Evolutionary conservation across 2,797 vertebrate species (phyloP).

Genomic region (Tolypeutes matacus): DNA sequence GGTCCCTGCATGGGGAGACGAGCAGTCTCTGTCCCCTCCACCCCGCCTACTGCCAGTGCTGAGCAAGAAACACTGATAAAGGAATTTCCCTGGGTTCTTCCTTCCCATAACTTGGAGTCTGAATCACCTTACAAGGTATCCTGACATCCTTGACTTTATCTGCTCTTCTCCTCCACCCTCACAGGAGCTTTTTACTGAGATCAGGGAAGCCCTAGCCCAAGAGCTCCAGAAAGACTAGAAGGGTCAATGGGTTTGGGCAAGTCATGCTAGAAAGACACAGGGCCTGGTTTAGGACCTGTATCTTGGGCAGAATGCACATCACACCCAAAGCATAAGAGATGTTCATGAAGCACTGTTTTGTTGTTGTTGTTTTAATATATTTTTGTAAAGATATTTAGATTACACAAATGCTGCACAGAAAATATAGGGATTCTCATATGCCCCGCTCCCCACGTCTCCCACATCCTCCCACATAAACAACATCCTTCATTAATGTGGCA

Average conservation of each 20-base stretch:
- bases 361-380: too few species aligned
- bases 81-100: conserved; percentile 59
- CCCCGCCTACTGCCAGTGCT: conserved; percentile 63
- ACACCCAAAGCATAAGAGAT: background rate
- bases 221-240: conserved; percentile 48
- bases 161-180: background rate
- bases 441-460: too few species aligned
- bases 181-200: conserved; percentile 37
- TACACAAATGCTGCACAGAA: too few species aligned
- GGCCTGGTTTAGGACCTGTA: background rate
- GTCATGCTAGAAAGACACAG: background rate
- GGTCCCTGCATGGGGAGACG: conserved; percentile 65
- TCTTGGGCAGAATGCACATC: background rate
- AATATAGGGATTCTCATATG: too few species aligned
- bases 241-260: background rate
- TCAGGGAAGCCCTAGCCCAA: background rate
- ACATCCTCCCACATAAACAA: too few species aligned
- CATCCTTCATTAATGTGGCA: too few species aligned
- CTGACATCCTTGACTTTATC: conserved; percentile 61
- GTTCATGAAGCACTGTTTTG: background rate
- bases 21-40: background rate
- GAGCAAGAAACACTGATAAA: conserved; percentile 46
- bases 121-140: conserved; percentile 61
- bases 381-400: too few species aligned
- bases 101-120: conserved; percentile 67